Conservation (phyloP, 2,888 invertebrate species). For the Ferdinandea cuprea region DNA sequence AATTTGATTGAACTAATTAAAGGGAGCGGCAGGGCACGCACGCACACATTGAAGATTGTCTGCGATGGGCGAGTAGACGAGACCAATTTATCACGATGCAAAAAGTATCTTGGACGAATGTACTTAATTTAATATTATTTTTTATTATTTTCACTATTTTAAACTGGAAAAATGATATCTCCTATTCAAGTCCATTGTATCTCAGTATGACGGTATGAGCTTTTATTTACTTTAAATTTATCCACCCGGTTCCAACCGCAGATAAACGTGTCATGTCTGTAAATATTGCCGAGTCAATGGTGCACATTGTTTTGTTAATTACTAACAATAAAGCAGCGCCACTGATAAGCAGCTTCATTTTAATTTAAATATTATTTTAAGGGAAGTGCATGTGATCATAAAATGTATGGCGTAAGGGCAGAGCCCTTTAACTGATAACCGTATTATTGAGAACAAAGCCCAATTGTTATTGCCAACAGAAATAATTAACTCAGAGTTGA, state of each 20-base stretch:
- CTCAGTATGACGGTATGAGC: background rate
- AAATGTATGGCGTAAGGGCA: background rate
- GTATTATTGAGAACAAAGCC: background rate
- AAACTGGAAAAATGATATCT: too few species aligned
- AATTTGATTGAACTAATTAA: slow-evolving; percentile 32
- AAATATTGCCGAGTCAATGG: background rate
- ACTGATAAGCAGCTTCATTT: background rate
- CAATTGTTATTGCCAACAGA: background rate
- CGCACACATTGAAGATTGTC: background rate
- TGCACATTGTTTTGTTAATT: background rate
- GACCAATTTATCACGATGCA: background rate
- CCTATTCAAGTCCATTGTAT: background rate
- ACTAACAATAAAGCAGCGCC: background rate
- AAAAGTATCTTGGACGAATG: too few species aligned
- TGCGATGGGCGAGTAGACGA: background rate
- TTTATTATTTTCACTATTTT: too few species aligned
- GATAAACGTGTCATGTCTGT: background rate
- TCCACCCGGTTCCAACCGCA: background rate
- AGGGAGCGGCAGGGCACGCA: slow-evolving; percentile 1
- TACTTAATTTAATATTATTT: too few species aligned
- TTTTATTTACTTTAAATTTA: background rate
- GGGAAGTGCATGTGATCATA: background rate
- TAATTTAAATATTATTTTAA: background rate
- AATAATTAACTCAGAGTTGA: too few species aligned
- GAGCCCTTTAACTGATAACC: background rate